Base-by-base conservation (phyloP, 1,140 invertebrate species). In the Saccostrea cuccullata region DNA sequence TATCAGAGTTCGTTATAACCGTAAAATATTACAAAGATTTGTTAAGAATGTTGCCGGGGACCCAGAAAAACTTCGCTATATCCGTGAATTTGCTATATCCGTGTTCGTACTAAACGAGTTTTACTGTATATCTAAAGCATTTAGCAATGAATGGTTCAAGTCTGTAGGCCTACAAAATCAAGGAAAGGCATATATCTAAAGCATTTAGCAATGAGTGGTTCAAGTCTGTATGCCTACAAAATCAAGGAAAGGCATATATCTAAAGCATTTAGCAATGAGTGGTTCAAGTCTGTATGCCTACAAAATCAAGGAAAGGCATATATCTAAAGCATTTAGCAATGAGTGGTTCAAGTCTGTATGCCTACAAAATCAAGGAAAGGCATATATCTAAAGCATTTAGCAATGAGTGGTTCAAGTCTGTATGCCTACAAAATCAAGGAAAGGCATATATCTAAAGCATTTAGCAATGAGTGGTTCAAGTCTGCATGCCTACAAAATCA, bases 91-190 rank as follows among this genome's bases (percentile, higher is more conserved):
- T n/a, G n/a, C n/a, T n/a, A n/a, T n/a, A n/a, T n/a, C n/a, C n/a
- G n/a, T n/a, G n/a, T n/a, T n/a, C n/a, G n/a, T n/a, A n/a, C n/a
- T n/a, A n/a, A n/a, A n/a, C n/a, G n/a, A n/a, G n/a, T n/a, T n/a
- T n/a, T n/a, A n/a, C n/a, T n/a, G n/a, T n/a, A n/a, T n/a, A n/a
- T n/a, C n/a, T n/a, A n/a, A n/a, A n/a, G n/a, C n/a, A n/a, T n/a
- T n/a, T n/a, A n/a, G n/a, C n/a, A 55, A 97, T 94, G 40, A 98
- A 94, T 70, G 97, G 97, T 93, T 98, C 97, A 93, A 98, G 95
- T 90, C 97, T 93, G 92, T 96, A 96, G 11, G 96, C 96, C 95
- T 95, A 91, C 13, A 90, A 90, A 83, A 73, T 23, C 47, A 6
- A 47, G 0, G 47, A 47, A 6, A 47, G 5, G 47, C 47, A 47